phyloP scores from a whole-genome alignment of 1,140 invertebrate genomes.

The Gonatopus flavifemur region DNA sequence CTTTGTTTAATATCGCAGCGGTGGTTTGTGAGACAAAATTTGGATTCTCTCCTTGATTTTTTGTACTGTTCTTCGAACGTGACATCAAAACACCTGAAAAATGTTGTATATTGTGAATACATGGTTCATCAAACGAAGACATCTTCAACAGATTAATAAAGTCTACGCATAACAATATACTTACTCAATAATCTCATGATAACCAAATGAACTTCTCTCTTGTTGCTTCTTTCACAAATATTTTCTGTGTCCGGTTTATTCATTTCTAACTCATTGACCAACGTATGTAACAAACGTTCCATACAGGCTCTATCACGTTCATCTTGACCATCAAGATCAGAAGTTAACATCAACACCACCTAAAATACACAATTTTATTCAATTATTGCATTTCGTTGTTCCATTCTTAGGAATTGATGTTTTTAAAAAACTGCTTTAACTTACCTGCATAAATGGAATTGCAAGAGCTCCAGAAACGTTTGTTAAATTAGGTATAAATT shows the following conservation, averaged over 20 bases:
- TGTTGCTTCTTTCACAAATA: slow-evolving; percentile 64
- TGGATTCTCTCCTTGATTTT: slow-evolving; percentile 65
- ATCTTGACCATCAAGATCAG: slow-evolving; percentile 82
- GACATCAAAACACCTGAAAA: slow-evolving; percentile 74
- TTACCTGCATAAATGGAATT: slow-evolving; percentile 87
- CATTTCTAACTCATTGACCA: slow-evolving; percentile 80
- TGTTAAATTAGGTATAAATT: slow-evolving; percentile 65
- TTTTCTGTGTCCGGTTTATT: slow-evolving; percentile 61
- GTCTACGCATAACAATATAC: slow-evolving; percentile 41
- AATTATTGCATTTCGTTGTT: not conserved
- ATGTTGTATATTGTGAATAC: slow-evolving; percentile 3
- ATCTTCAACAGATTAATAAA: slow-evolving; percentile 29
- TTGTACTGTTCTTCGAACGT: slow-evolving; percentile 66
- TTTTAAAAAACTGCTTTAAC: slow-evolving; percentile 5
- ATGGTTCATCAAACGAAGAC: not conserved
- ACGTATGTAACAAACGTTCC: slow-evolving; percentile 71
- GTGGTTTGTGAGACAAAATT: slow-evolving; percentile 74
- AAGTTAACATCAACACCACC: slow-evolving; percentile 87
- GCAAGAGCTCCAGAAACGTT: slow-evolving; percentile 76
- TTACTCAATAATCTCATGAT: slow-evolving; percentile 79
- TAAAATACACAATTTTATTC: slow-evolving; percentile 42
- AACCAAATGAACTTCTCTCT: slow-evolving; percentile 82
- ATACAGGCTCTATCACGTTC: slow-evolving; percentile 78
- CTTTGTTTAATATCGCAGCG: slow-evolving; percentile 75
- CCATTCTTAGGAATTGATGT: not conserved